Conservation (phyloP, 2,797 vertebrate species). For the Rhincodon typus region DNA sequence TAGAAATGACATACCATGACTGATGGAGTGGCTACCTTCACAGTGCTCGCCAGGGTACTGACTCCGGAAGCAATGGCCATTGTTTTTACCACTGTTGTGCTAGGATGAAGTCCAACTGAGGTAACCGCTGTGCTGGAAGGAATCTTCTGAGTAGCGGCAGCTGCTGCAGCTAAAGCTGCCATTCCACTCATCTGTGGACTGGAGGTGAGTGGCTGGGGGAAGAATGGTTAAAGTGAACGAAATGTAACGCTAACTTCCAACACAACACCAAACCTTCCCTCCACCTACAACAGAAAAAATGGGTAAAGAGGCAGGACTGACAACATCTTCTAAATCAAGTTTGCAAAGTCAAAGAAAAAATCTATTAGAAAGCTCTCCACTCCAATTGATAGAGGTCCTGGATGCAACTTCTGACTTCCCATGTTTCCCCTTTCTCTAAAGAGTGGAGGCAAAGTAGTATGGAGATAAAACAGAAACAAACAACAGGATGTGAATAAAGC, state of each 20-base stretch:
- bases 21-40: slow-evolving; percentile 77
- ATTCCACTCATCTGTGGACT: slow-evolving; percentile 90
- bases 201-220: slow-evolving; percentile 73
- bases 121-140: slow-evolving; percentile 78
- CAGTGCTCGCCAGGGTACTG: slow-evolving; percentile 58
- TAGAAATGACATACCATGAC: slow-evolving; percentile 68
- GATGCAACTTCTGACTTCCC: neutral
- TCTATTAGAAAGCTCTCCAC: neutral
- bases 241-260: neutral
- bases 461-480: neutral
- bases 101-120: slow-evolving; percentile 71
- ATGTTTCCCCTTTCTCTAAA: neutral
- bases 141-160: slow-evolving; percentile 89
- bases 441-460: neutral
- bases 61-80: slow-evolving; percentile 73
- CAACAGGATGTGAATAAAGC: neutral
- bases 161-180: slow-evolving; percentile 84
- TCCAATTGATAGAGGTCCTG: neutral
- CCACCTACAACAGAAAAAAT: too few relatives aligned
- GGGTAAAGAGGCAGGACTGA: neutral
- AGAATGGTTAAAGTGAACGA: neutral
- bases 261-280: neutral
- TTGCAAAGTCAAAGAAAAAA: neutral
- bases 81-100: slow-evolving; percentile 81
- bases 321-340: neutral